Evolutionary conservation across 2,797 vertebrate genomes (phyloP), one percentile per base, ranked within the genome.

Genomic region (Lepidocolaptes lacrymiger): DNA sequence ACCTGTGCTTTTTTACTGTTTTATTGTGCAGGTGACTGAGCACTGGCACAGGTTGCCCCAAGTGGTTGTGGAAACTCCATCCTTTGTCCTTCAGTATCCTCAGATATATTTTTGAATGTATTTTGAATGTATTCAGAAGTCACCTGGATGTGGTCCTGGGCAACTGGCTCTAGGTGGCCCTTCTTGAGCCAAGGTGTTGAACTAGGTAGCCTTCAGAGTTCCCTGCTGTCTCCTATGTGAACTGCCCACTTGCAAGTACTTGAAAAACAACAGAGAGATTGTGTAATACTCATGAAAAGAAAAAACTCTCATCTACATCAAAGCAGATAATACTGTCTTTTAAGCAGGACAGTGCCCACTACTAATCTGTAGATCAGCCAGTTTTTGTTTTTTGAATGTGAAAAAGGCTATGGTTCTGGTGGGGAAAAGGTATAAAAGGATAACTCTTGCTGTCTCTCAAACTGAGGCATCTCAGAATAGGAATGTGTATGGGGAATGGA

Each of bases 321-420:
- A 82, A 89, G 59, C 36, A 74, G 48, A 76, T 87, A 82, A 80
- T 77, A 26, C 30, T 76, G 59, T 58, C 69, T 88, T 95, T 95
- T 86, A 77, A 71, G 72, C 41, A 37, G 82, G 59, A 80, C 52
- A 51, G 18, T 49, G 21, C 52, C 52, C 39, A 16, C 72, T 89
- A 22, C 52, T 89, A 69, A 82, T 82, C 68, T 91, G 3, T 66
- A 36, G 89, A 75, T 89, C 78, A 93, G 49, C 74, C 37, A 64
- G 63, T 49, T 88, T 94, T 92, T 88, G 69, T 51, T 58, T 88
- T 89, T 90, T 88, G 59, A 92, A 56, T 62, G 32, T 72, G 68
- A 59, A 89, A 88, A 88, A 54, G 49, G 28, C 74, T 88, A 27
- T 10, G 6, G 12, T 90, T 81, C 52, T 68, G 27, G 18, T 41